These are phyloP conservation scores for Ethmia dodecea DNA, from an alignment of 2,888 invertebrate genomes.

Conservation along the genomic window DNA sequence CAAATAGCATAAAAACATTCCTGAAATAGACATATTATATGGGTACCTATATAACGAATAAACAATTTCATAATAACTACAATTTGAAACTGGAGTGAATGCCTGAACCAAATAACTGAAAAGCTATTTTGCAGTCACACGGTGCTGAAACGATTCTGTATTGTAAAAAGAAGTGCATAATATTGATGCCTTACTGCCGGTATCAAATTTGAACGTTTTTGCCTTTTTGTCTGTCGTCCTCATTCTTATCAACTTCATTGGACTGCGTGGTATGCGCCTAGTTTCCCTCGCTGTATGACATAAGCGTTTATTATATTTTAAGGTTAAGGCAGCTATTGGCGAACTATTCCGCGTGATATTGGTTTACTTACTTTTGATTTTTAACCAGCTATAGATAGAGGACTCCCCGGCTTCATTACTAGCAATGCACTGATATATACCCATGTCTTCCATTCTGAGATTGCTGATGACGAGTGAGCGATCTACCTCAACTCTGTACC, in stretches of 20 bases:
- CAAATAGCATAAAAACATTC: too few relatives aligned
- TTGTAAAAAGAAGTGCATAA: constrained; percentile 20
- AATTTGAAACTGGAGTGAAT: constrained; percentile 15
- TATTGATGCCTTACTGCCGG: constrained; percentile 72
- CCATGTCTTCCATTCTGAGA: constrained; percentile 90
- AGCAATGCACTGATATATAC: constrained; percentile 97
- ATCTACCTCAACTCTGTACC: constrained; percentile 88
- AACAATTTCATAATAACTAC: too few relatives aligned
- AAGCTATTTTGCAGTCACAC: constrained; percentile 43
- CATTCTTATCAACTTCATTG: constrained; percentile 81
- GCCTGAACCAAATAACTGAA: constrained; percentile 31
- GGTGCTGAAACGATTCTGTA: constrained; percentile 35
- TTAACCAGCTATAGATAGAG: constrained; percentile 93
- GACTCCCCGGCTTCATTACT: constrained; percentile 94
- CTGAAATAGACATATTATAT: too few relatives aligned
- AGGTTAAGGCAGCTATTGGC: not conserved
- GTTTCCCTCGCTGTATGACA: constrained; percentile 60
- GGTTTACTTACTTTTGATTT: constrained; percentile 93
- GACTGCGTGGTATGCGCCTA: constrained; percentile 75
- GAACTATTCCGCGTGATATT: not conserved
- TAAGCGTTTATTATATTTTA: constrained; percentile 23
- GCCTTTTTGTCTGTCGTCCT: constrained; percentile 76
- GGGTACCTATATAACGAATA: too few relatives aligned
- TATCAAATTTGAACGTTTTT: constrained; percentile 79
- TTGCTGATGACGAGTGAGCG: constrained; percentile 89